Evolutionary conservation across 2,113 vertebrate genomes (phyloP), one percentile per base, ranked within the genome.

Genomic region (Hemiprocne comata): DNA sequence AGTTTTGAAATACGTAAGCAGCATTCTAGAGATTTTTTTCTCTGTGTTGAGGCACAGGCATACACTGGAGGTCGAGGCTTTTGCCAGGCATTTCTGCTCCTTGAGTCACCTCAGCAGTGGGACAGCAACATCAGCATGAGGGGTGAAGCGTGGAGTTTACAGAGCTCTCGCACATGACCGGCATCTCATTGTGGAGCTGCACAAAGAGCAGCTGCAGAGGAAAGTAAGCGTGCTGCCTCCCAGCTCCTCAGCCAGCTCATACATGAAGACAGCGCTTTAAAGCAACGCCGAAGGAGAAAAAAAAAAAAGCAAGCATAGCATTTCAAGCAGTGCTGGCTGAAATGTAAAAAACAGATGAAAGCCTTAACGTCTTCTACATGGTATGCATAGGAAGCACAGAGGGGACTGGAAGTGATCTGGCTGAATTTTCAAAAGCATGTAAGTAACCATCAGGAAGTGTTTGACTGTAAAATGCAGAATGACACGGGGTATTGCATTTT

Each of bases 81-180:
- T 88, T 91, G 24, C 38, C 71, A 91, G 50, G 57, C n/a, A 36
- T 78, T 96, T 91, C 50, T 87, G 53, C 26, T 92, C 74, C 54
- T 82, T 48, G 38, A 79, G 74, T 36, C 44, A 51, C 51, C 65
- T 67, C 61, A 82, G 42, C 60, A 85, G 25, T 0, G 4, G 33
- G 28, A 85, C 13, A 70, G 81, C 74, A 82, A 10, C 24, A 70
- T 18, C 92, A 55, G 33, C 25, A 85, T 53, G 51, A 65, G 21
- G 34, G 25, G 44, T 83, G 53, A 64, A 88, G n/a, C 0, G 0
- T 42, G 31, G 46, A 53, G 29, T 77, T 83, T 55, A 25, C n/a
- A 69, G 40, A 7, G 14, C 53, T 87, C 79, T 53, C 2, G 10
- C 53, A 62, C 31, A 58, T 28, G 50, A 33, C 87, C 58, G 60